Evolutionary conservation across 2,113 vertebrate genomes (phyloP).

Genomic region (Penelope pileata): DNA sequence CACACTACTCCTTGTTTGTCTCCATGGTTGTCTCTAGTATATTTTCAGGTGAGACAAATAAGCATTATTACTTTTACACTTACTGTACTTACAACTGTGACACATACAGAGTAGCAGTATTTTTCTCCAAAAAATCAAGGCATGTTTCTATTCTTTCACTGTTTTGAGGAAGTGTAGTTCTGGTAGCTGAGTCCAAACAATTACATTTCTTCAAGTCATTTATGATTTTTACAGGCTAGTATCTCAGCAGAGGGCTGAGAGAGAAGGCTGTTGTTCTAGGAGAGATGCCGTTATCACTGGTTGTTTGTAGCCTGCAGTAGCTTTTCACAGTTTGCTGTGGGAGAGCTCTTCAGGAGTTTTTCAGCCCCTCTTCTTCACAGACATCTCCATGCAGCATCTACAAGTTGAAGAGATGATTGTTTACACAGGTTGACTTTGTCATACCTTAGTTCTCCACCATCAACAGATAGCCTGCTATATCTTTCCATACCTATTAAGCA

Average conservation of each 20-base stretch:
- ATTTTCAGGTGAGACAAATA: conserved; percentile 11
- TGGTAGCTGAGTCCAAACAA: not conserved
- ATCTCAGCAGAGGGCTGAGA: not conserved
- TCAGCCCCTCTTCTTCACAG: not conserved
- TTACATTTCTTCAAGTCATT: not conserved
- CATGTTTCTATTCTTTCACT: not conserved
- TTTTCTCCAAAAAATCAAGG: conserved; percentile 11
- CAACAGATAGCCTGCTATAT: not conserved
- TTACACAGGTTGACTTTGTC: not conserved
- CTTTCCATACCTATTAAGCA: not conserved
- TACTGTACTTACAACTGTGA: not conserved
- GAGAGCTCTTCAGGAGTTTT: not conserved
- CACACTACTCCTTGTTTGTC: not conserved
- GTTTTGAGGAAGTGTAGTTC: not conserved
- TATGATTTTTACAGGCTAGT: not conserved
- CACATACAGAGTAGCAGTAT: not conserved
- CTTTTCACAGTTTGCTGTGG: not conserved
- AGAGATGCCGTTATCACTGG: not conserved
- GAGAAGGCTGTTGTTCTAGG: not conserved
- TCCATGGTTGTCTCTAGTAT: not conserved
- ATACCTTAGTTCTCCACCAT: not conserved
- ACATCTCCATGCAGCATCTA: not conserved
- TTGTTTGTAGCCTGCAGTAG: not conserved
- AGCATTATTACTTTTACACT: not conserved
- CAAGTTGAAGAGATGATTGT: not conserved